Evolutionary conservation across 1,140 invertebrate genomes (phyloP), one percentile per base, ranked within the genome.

Genomic region (Neodiprion fabricii): DNA sequence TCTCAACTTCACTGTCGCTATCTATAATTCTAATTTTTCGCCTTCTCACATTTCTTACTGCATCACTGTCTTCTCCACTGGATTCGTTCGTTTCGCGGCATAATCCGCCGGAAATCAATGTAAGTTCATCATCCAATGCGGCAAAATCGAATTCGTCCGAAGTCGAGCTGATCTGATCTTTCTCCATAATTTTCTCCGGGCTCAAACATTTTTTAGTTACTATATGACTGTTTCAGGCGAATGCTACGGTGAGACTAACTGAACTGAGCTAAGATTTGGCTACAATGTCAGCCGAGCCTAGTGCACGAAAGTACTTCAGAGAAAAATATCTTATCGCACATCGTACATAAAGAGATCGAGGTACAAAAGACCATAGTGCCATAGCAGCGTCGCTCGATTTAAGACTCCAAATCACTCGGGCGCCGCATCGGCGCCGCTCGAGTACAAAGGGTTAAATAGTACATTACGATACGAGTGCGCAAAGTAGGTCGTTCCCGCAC

Each of bases 201-300:
- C 61, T 74, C 61, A 71, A 74, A 68, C 1, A 67, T 48, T 71
- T 76, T 76, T 71, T 0, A 17, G 9, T 53, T 76, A 12, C 69
- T 76, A 74, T 66, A 68, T 48, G 48, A 76, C 75, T 76, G 69
- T 76, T 76, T 76, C 72, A 76, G 68, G 17, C 69, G 61, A 76
- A 76, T 71, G 61, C 72, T 74, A 74, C 8, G 23, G 53, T 76
- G 69, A 74, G 72, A 74, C 71, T 75, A 68, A 75, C 69, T 71
- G 23, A 76, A 73, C 72, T 61, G n/a, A 74, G 61, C 61, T 74
- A 76, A 76, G 67, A 28, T 69, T 69, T 69, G 1, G 67, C 67
- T 21, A 69, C 14, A 69, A 69, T 69, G 67, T 12, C 14, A 69
- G 67, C 67, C 10, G 67, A 69, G 67, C 67, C 67, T 10, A 69